These are phyloP conservation scores for Homarus gammarus DNA, from an alignment of 2,888 invertebrate genomes.

Conservation along the genomic window DNA sequence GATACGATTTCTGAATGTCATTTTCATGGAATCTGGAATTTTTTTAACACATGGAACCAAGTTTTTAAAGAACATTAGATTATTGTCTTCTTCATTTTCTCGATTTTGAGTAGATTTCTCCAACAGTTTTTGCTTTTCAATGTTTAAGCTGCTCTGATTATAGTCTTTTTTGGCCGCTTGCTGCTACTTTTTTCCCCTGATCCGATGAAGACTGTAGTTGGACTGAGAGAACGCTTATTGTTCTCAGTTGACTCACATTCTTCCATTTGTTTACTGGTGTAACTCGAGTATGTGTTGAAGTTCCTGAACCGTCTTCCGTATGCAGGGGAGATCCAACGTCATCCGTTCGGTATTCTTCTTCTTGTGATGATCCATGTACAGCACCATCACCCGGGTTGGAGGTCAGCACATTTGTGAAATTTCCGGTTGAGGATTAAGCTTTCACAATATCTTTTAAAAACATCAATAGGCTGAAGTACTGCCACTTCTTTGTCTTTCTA, in stretches of 20 bases:
- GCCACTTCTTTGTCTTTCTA: too few species aligned
- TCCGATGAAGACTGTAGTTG: too few species aligned
- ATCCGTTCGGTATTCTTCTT: neutral
- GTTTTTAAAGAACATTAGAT: slow-evolving; percentile 63
- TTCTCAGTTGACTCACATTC: too few species aligned
- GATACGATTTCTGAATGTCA: slow-evolving; percentile 49
- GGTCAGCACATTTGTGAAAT: slow-evolving; percentile 5
- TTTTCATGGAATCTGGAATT: slow-evolving; percentile 53
- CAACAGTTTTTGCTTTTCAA: slow-evolving; percentile 15
- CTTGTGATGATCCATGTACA: too few species aligned
- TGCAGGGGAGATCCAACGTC: neutral
- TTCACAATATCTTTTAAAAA: slow-evolving; percentile 41
- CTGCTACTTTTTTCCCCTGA: slow-evolving; percentile 6
- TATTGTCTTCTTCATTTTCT: slow-evolving; percentile 55
- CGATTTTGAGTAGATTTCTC: slow-evolving; percentile 26
- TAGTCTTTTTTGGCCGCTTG: slow-evolving; percentile 30
- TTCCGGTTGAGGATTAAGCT: neutral
- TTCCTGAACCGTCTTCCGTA: neutral
- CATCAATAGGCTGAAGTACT: slow-evolving; percentile 3
- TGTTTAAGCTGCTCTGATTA: slow-evolving; percentile 57
- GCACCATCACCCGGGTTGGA: neutral
- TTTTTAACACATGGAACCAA: slow-evolving; percentile 52
- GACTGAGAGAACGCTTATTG: too few species aligned
- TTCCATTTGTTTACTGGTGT: neutral
- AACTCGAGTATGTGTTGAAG: neutral